These are phyloP conservation scores for Oscheius sp. DNA, from an alignment of 2,888 invertebrate genomes.

Conservation along the genomic window DNA sequence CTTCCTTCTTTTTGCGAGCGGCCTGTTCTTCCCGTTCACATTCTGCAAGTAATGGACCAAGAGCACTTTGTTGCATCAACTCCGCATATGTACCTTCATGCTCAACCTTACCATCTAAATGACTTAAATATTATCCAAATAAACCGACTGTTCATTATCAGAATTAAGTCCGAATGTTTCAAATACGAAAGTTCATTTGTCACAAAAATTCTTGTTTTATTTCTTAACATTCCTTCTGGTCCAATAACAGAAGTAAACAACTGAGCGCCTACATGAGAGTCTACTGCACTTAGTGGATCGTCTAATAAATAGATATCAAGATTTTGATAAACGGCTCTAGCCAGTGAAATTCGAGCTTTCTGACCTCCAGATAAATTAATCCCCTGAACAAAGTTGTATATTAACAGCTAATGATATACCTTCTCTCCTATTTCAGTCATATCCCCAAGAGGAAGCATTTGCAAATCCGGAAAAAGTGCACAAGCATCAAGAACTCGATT, in stretches of 20 bases:
- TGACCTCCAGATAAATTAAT: slow-evolving; percentile 70
- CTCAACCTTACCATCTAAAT: slow-evolving; percentile 60
- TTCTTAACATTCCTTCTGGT: slow-evolving; percentile 67
- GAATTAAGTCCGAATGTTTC: slow-evolving; percentile 87
- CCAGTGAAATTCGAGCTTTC: slow-evolving; percentile 82
- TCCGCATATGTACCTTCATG: slow-evolving; percentile 64
- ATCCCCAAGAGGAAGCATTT: slow-evolving; percentile 62
- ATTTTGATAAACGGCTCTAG: slow-evolving; percentile 88
- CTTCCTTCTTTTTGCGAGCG: slow-evolving; percentile 39
- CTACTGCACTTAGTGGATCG: slow-evolving; percentile 93
- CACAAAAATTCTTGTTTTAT: slow-evolving; percentile 85
- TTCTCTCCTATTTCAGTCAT: slow-evolving; percentile 69
- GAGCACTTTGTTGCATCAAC: slow-evolving; percentile 61
- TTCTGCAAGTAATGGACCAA: slow-evolving; percentile 62
- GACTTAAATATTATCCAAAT: neutral
- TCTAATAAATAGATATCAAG: slow-evolving; percentile 91
- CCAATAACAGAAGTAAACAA: slow-evolving; percentile 66
- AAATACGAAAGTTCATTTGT: slow-evolving; percentile 94
- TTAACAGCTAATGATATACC: slow-evolving; percentile 27
- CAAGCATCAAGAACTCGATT: slow-evolving; percentile 67
- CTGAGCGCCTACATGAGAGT: slow-evolving; percentile 92
- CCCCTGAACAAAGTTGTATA: slow-evolving; percentile 44
- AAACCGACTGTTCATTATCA: slow-evolving; percentile 80
- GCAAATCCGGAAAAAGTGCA: slow-evolving; percentile 61
- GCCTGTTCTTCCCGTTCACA: slow-evolving; percentile 56